Evolutionary conservation across 2,113 vertebrate genomes (phyloP), one percentile per base, ranked within the genome.

Genomic region (Cervus canadensis): DNA sequence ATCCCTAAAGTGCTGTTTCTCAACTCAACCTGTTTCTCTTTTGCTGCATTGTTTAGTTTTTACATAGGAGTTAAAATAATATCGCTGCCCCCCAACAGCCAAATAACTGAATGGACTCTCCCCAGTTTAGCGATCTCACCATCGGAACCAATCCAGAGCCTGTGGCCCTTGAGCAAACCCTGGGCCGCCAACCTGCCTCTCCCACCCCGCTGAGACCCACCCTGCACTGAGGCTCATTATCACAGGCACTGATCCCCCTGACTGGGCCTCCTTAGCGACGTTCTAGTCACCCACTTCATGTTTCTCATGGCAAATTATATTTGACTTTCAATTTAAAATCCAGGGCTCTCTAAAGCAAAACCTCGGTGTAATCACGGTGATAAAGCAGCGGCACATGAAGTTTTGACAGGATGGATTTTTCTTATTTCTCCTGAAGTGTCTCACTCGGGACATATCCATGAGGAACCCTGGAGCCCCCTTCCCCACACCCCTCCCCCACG

Each of bases 301-400:
- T 96, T 98, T 98, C 98, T 98, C 96, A 93, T 98, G 89, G 96
- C 91, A 99, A 98, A 99, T 99, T 98, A 98, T 99, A 98, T 98
- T 99, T 99, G 98, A 99, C 98, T 99, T 99, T 98, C 97, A 98
- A 98, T 98, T 99, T 99, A 98, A 99, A 99, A 99, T 96, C 98
- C 98, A 98, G 97, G 95, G 97, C 97, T 97, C 98, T 98, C 97
- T 98, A 98, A 98, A 99, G 98, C 95, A 99, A 99, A 98, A 97
- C 98, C 96, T 98, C 94, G 90, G 96, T 98, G 98, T 98, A 98
- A 98, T 99, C 98, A 98, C 98, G 94, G 97, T 98, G 98, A 99
- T 98, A 98, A 98, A 99, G 98, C 98, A 98, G 98, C 90, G 85
- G 98, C 98, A 98, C 87, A 93, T 96, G 97, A 93, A 98, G 92